Evolutionary conservation across 2,797 vertebrate species (phyloP), one percentile per base, ranked within the genome.

Genomic region (Syngnathus rostellatus): DNA sequence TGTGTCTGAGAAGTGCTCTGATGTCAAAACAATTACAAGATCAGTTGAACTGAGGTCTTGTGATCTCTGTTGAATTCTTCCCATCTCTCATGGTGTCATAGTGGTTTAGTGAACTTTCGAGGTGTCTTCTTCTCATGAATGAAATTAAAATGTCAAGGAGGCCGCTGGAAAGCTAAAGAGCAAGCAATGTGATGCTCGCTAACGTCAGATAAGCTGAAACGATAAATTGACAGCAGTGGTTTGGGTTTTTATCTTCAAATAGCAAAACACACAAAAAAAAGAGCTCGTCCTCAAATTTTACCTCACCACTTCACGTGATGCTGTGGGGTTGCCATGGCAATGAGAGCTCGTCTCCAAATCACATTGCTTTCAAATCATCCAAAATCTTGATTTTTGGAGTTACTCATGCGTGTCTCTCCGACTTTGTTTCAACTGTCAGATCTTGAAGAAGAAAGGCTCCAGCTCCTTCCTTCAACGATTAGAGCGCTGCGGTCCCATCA

Each of bases 361-460:
- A 17, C 45, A 17, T 6, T 46, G 45, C 45, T 7, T 50, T n/a
- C 17, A 19, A n/a, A 50, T 1, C 7, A 50, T 50, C 11, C 8
- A 37, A 9, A 57, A 8, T 38, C n/a, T 50, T n/a, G 45, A 1
- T 5, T 14, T 58, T 58, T 58, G 14, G 19, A 38, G 5, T 57
- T n/a, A 2, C 4, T 10, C n/a, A 17, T 45, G 60, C 25, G 8
- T 45, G 9, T 9, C 55, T 40, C 37, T n/a, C 7, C 40, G 8
- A 62, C 31, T 23, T 45, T 62, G n/a, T 62, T 62, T 23, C 21
- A 23, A 45, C 39, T 68, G 17, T 39, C 83, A 98, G 96, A 85
- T 96, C 58, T 76, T 95, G 68, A 97, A 94, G 87, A 97, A 95
- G 89, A 97, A 95, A 85, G 93, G 94, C 76, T 90, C 92, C 0